Evolutionary conservation across 2,888 invertebrate species (phyloP), one percentile per base, ranked within the genome.

Genomic region (Calliopum simillimum): DNA sequence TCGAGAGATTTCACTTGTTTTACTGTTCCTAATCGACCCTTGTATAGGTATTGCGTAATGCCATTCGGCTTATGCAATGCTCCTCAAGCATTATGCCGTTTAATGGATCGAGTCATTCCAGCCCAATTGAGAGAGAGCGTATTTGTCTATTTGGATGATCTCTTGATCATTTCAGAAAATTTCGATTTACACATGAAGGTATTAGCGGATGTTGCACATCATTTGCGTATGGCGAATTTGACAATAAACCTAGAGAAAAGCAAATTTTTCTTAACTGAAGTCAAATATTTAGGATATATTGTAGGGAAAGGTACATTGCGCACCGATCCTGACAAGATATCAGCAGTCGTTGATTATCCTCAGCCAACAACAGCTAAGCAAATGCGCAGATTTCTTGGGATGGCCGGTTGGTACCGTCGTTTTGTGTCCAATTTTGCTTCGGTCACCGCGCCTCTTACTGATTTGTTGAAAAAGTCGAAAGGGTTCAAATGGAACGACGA

Each of bases 101-200:
- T 21, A 23, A 68, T 69, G 71, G 63, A 63, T 51, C 65, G 16
- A 25, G 70, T 68, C n/a, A 68, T 70, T 25, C 68, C 73, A 1
- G 43, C 58, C 44, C n/a, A 43, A 51, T n/a, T 74, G 4, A 64
- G 41, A 33, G 41, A 49, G 12, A 21, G 51, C 11, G 64, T 64
- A 21, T 49, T 72, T 19, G 71, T 70, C 0, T 71, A 74, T 61
- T 68, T 75, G 21, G 75, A 74, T n/a, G 73, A 75, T 49, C 56
- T 74, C 1, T n/a, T 74, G n/a, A 16, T 72, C 0, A 21, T 56
- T 49, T 69, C 69, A 16, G 69, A 69, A 6, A 56, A 64, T 3
- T 72, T 69, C 23, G 25, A 56, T 19, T 21, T 58, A 12, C 71
- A 71, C 55, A 13, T 68, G 4, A 49, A 55, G 12, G 58, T 70